Conservation (phyloP, 2,797 vertebrate genomes). For the Oreochromis grahami region DNA sequence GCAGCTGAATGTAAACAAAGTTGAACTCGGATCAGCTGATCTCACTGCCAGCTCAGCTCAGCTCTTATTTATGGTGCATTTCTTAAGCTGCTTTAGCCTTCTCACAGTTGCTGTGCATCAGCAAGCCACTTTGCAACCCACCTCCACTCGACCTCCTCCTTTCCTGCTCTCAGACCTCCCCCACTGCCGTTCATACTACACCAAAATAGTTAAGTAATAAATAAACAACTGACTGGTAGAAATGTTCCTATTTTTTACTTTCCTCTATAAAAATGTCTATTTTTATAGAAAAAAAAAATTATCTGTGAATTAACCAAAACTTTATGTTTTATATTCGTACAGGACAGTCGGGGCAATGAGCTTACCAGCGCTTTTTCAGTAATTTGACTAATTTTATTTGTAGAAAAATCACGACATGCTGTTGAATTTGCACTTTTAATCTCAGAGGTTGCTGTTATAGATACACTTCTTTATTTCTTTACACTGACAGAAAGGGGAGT, state of each 20-base stretch:
- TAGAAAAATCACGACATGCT: neutral
- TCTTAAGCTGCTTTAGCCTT: neutral
- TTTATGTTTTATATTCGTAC: neutral
- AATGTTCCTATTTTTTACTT: neutral
- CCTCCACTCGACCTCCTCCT: neutral
- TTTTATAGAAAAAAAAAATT: neutral
- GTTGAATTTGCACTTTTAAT: neutral
- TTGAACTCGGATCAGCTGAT: neutral
- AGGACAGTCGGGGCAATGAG: accelerated
- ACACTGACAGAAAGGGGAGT: neutral
- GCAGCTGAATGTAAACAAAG: neutral
- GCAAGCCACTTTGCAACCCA: neutral
- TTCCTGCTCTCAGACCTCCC: neutral
- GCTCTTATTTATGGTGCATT: accelerated
- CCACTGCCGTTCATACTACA: neutral
- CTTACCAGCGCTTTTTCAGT: neutral
- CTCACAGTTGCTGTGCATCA: neutral
- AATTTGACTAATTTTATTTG: neutral
- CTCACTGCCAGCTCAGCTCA: neutral
- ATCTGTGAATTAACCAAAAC: neutral
- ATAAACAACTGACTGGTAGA: neutral
- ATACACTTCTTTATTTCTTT: accelerated
- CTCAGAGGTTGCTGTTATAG: neutral
- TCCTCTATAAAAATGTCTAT: accelerated
- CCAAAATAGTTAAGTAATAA: neutral